Percentiles rank a stretch among this genome's conserved stretches.
Evolutionary conservation across 2,888 invertebrate species (phyloP).

Genomic region (Nephrotoma appendiculata): DNA sequence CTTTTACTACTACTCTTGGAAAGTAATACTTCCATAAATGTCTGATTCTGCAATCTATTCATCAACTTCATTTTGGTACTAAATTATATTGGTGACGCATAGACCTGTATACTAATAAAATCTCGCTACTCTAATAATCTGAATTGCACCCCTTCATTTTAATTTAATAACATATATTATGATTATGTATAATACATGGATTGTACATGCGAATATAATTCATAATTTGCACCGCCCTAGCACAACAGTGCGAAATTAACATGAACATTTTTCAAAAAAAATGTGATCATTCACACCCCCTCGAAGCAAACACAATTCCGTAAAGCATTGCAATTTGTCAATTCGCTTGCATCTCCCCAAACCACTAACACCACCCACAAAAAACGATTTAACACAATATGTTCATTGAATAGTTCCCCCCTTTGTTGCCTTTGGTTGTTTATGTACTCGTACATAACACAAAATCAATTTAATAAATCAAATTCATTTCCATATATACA

Average conservation of each 20-base stretch:
- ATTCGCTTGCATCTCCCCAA: neutral
- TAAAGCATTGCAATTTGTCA: neutral
- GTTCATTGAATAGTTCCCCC: neutral
- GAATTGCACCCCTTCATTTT: too few relatives aligned
- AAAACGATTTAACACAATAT: neutral
- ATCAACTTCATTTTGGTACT: too few relatives aligned
- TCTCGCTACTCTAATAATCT: too few relatives aligned
- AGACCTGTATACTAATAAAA: too few relatives aligned
- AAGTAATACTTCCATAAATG: too few relatives aligned
- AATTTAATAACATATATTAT: too few relatives aligned
- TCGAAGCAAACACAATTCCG: neutral
- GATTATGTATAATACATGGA: too few relatives aligned
- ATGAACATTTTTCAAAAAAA: neutral
- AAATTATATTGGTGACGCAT: too few relatives aligned
- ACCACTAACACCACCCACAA: neutral
- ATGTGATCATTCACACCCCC: neutral
- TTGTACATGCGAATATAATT: too few relatives aligned
- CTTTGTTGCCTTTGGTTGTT: neutral
- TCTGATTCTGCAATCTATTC: too few relatives aligned
- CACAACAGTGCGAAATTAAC: neutral
- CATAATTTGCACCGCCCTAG: neutral
- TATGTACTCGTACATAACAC: neutral
- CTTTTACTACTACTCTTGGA: too few relatives aligned
- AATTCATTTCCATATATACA: neutral
- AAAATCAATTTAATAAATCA: neutral